Evolutionary conservation across 2,113 vertebrate genomes (phyloP).

Genomic region (Dryoscopus gambensis): DNA sequence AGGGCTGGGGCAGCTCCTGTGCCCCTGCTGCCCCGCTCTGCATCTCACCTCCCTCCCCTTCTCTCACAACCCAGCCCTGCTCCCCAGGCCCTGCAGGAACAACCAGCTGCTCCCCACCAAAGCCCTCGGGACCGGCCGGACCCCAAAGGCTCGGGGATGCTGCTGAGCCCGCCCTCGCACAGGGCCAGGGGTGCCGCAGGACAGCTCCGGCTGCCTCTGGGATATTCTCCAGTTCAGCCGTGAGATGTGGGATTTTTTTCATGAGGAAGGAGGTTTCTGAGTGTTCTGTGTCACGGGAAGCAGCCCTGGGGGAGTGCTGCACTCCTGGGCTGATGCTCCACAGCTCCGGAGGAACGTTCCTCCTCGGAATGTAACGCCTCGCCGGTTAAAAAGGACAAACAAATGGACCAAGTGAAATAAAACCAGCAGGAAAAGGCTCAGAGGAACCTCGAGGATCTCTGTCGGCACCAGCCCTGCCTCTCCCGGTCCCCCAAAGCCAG

Average conservation of each 20-base stretch:
- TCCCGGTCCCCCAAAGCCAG: rapidly evolving
- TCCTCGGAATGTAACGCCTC: not conserved
- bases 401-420: rapidly evolving
- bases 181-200: rapidly evolving
- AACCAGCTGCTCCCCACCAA: rapidly evolving
- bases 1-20: not conserved
- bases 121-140: rapidly evolving
- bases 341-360: not conserved
- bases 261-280: not conserved
- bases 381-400: not conserved
- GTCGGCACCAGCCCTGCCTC: rapidly evolving
- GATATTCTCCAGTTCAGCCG: rapidly evolving
- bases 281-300: not conserved
- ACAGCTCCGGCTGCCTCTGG: not conserved
- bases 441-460: not conserved
- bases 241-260: rapidly evolving
- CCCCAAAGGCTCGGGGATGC: rapidly evolving
- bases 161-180: rapidly evolving
- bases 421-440: not conserved
- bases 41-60: rapidly evolving
- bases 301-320: not conserved
- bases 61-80: not conserved
- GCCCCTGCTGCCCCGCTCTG: not conserved
- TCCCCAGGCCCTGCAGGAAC: not conserved
- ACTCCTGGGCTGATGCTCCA: not conserved